Conservation (phyloP, 2,797 vertebrate genomes). For the Sternotherus odoratus region DNA sequence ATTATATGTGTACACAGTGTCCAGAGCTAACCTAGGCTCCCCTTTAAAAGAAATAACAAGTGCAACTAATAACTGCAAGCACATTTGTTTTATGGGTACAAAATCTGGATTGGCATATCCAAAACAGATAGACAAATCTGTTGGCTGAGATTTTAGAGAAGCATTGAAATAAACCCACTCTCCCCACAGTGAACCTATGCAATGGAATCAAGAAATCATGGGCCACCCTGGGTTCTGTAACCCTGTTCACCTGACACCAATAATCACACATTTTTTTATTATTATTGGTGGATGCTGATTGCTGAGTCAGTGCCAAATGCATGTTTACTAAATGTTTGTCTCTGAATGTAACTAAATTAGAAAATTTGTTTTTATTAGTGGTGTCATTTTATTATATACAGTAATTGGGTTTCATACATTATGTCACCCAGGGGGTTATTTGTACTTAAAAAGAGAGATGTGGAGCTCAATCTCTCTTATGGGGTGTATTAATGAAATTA, state of each 20-base stretch:
- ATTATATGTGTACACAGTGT: constrained; percentile 24
- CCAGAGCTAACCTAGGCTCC: neutral
- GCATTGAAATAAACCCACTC: neutral
- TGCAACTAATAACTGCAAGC: constrained; percentile 1
- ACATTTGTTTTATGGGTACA: constrained; percentile 3
- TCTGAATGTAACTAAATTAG: constrained; percentile 36
- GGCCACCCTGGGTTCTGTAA: neutral
- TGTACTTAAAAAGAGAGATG: constrained; percentile 58
- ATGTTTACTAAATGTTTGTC: neutral
- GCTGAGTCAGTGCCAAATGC: constrained; percentile 9
- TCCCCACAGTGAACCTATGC: neutral
- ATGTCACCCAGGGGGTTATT: constrained; percentile 27
- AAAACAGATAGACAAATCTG: constrained; percentile 54
- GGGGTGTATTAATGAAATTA: constrained; percentile 67
- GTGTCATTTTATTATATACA: constrained; percentile 45
- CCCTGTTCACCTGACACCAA: neutral
- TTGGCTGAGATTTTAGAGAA: constrained; percentile 10
- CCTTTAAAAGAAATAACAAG: constrained; percentile 32
- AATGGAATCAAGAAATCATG: neutral
- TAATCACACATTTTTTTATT: constrained; percentile 15
- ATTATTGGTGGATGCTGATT: constrained; percentile 16
- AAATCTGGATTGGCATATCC: constrained; percentile 1
- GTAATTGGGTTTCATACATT: constrained; percentile 52
- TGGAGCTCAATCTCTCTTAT: constrained; percentile 45
- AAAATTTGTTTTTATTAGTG: constrained; percentile 61